Evolutionary conservation across 1,140 invertebrate genomes (phyloP).

Genomic region (Drosophila ironensis): DNA sequence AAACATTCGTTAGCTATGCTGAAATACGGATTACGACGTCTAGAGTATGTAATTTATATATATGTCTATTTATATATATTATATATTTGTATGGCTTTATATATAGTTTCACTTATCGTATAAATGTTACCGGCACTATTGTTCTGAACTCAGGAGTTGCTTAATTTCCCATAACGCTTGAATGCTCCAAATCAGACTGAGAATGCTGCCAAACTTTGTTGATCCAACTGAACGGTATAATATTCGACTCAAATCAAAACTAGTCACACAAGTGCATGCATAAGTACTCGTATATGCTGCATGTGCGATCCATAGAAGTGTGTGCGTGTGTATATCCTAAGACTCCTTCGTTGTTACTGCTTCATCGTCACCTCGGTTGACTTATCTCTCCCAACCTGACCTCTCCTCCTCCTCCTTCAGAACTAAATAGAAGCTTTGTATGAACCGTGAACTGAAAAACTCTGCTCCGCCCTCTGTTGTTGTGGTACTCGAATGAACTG

Average conservation of each 20-base stretch:
- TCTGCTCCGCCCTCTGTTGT: slow-evolving; percentile 40
- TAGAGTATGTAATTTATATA: slow-evolving; percentile 61
- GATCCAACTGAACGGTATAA: slow-evolving; percentile 26
- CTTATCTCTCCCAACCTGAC: slow-evolving; percentile 1
- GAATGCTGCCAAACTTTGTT: slow-evolving; percentile 53
- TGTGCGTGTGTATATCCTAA: slow-evolving; percentile 19
- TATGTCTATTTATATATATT: slow-evolving; percentile 49
- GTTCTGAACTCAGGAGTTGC: slow-evolving; percentile 60
- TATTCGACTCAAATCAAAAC: slow-evolving; percentile 32
- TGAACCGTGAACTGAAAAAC: slow-evolving; percentile 62
- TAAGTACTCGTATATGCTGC: too few relatives aligned
- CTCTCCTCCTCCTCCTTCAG: slow-evolving; percentile 6
- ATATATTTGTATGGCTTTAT: slow-evolving; percentile 66
- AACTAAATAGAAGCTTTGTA: slow-evolving; percentile 74
- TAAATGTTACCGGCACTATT: slow-evolving; percentile 79
- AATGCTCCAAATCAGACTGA: slow-evolving; percentile 16
- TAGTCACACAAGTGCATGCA: slow-evolving; percentile 3
- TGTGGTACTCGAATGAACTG: slow-evolving; percentile 59
- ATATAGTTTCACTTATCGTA: slow-evolving; percentile 58
- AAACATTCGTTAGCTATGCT: slow-evolving; percentile 70
- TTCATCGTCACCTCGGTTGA: slow-evolving; percentile 19
- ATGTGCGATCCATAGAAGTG: slow-evolving; percentile 16
- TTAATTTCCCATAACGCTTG: slow-evolving; percentile 29
- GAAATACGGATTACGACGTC: slow-evolving; percentile 65
- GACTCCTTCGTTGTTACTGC: slow-evolving; percentile 6